Conservation (phyloP, 2,797 vertebrate species). For the Babyrousa celebensis region DNA sequence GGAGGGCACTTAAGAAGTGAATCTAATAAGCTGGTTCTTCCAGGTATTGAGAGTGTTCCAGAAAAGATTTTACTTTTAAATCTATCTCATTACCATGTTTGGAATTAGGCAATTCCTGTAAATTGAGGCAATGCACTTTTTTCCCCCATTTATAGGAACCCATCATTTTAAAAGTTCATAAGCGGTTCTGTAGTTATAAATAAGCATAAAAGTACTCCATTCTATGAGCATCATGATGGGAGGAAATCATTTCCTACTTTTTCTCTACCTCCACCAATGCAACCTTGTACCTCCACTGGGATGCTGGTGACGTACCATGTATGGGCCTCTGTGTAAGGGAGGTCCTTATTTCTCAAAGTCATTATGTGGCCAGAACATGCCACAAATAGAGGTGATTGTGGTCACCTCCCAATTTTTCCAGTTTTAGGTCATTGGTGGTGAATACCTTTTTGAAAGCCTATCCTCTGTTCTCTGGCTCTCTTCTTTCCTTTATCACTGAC, state of each 20-base stretch:
- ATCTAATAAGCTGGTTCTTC: constrained; percentile 72
- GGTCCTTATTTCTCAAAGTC: neutral
- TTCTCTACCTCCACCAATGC: neutral
- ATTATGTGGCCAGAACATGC: neutral
- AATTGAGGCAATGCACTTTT: constrained; percentile 66
- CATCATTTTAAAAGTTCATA: constrained; percentile 67
- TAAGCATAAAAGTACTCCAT: neutral
- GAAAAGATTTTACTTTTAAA: constrained; percentile 81
- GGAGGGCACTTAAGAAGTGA: constrained; percentile 37
- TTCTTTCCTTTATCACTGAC: neutral
- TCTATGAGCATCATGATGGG: neutral
- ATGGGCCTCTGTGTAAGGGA: neutral
- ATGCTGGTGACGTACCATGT: rapidly evolving
- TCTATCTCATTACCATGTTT: constrained; percentile 75
- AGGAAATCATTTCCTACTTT: neutral
- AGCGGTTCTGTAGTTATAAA: constrained; percentile 45
- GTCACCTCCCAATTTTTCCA: neutral
- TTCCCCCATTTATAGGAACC: constrained; percentile 69
- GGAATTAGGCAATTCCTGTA: constrained; percentile 80
- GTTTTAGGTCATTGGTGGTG: neutral
- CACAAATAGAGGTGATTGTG: neutral
- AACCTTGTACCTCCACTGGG: neutral
- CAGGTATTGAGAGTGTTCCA: constrained; percentile 75
- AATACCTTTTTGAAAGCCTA: neutral
- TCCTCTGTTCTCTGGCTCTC: neutral